These are phyloP conservation scores for Operophtera brumata DNA, from an alignment of 2,888 invertebrate species.

Conservation along the genomic window DNA sequence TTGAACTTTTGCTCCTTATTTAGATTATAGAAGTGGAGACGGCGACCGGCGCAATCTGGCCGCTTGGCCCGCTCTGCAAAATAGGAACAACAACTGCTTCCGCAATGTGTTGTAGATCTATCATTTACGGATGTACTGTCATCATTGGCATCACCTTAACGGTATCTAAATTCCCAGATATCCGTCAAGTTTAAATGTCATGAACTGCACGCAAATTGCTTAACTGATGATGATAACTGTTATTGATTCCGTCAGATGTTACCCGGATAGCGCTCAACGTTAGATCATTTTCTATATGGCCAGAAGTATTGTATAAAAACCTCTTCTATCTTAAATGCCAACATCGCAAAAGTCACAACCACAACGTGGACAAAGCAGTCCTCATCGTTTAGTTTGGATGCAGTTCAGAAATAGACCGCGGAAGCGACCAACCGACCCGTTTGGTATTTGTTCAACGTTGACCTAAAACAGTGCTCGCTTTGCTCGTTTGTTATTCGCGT, in stretches of 20 bases:
- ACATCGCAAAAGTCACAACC: conserved; percentile 62
- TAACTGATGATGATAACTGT: not conserved
- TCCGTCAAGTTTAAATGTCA: not conserved
- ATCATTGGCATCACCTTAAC: not conserved
- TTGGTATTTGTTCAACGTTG: conserved; percentile 81
- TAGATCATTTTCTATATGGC: not conserved
- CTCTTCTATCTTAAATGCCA: conserved; percentile 30
- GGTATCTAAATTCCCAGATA: not conserved
- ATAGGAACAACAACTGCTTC: conserved; percentile 65
- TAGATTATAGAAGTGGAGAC: conserved; percentile 78
- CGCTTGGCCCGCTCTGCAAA: conserved; percentile 62
- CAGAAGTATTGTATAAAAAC: not conserved
- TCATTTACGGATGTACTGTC: conserved; percentile 25
- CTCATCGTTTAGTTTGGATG: conserved; percentile 69
- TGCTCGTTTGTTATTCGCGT: conserved; percentile 78
- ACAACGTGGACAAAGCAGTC: conserved; percentile 54
- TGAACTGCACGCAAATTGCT: not conserved
- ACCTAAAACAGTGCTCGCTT: conserved; percentile 80
- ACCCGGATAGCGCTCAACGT: no score
- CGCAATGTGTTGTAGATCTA: conserved; percentile 59
- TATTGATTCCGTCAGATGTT: not conserved
- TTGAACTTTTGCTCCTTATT: conserved; percentile 81
- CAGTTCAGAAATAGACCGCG: conserved; percentile 78
- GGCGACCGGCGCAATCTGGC: conserved; percentile 65
- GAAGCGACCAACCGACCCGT: conserved; percentile 79